Evolutionary conservation across 2,888 invertebrate genomes (phyloP).

Genomic region (Drosophila nr. perissopoda): DNA sequence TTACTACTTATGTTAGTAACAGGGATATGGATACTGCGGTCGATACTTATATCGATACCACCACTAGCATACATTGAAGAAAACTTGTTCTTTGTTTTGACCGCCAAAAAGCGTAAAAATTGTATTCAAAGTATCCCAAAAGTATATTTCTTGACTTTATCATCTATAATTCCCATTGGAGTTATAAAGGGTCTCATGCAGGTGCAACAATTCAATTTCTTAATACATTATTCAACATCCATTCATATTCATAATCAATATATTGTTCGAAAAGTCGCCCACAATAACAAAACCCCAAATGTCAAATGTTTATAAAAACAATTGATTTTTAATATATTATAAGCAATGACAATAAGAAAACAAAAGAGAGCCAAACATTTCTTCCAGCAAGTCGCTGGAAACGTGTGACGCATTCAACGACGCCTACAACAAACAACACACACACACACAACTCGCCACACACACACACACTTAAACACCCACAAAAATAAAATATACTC

Average conservation of each 20-base stretch:
- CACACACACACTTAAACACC: constrained; percentile 55
- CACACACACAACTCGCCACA: constrained; percentile 14
- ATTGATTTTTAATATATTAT: constrained; percentile 55
- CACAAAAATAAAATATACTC: constrained; percentile 2
- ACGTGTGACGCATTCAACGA: constrained; percentile 39
- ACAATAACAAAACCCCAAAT: constrained; percentile 46
- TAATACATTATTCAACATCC: constrained; percentile 3
- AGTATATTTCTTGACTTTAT: not conserved
- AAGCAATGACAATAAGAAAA: constrained; percentile 19
- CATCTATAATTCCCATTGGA: too few relatives aligned
- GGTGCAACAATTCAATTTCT: not conserved
- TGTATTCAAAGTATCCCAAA: not conserved
- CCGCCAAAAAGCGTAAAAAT: too few relatives aligned
- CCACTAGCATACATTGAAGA: too few relatives aligned
- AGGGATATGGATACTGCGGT: too few relatives aligned
- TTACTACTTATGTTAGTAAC: too few relatives aligned
- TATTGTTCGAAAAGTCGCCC: constrained; percentile 16
- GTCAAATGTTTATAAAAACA: constrained; percentile 68
- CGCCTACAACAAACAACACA: constrained; percentile 31
- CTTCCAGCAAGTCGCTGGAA: constrained; percentile 24
- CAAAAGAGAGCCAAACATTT: constrained; percentile 34
- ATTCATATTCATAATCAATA: not conserved
- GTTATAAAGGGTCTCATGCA: not conserved
- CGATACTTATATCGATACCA: too few relatives aligned
- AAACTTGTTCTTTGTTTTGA: too few relatives aligned